Percentiles rank a stretch among this genome's conserved stretches.
phyloP scores from a whole-genome alignment of 2,797 vertebrate species.

The Xenopus petersii region DNA sequence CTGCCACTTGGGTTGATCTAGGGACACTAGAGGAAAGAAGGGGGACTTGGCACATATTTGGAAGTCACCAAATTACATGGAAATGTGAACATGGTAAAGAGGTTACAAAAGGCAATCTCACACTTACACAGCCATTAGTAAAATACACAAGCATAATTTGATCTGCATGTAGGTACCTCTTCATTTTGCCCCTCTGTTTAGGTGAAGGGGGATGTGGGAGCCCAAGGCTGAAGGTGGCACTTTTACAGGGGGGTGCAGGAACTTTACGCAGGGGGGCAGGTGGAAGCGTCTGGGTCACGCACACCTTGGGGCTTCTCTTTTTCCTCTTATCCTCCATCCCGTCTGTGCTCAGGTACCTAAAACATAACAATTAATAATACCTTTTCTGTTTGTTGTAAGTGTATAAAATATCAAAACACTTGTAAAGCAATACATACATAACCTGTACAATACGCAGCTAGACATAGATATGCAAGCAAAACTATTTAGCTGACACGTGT shows the following conservation, averaged over 20 bases:
- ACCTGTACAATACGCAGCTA: background rate
- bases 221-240: slow-evolving; percentile 83
- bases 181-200: slow-evolving; percentile 82
- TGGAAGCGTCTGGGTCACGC: slow-evolving; percentile 76
- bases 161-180: slow-evolving; percentile 67
- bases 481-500: background rate
- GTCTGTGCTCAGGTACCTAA: background rate
- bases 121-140: no score
- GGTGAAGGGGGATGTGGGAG: slow-evolving; percentile 89
- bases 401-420: no score
- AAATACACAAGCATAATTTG: no score
- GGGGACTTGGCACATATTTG: no score
- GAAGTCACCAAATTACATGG: no score
- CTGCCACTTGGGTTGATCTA: background rate
- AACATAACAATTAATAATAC: background rate
- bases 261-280: slow-evolving; percentile 79
- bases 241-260: slow-evolving; percentile 83
- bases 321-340: slow-evolving; percentile 93
- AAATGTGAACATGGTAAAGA: no score
- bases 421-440: no score
- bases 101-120: no score
- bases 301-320: slow-evolving; percentile 86
- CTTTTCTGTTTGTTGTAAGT: no score
- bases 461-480: background rate
- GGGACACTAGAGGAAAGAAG: background rate